Evolutionary conservation across 2,888 invertebrate genomes (phyloP).

Genomic region (Habroteleia sp.): DNA sequence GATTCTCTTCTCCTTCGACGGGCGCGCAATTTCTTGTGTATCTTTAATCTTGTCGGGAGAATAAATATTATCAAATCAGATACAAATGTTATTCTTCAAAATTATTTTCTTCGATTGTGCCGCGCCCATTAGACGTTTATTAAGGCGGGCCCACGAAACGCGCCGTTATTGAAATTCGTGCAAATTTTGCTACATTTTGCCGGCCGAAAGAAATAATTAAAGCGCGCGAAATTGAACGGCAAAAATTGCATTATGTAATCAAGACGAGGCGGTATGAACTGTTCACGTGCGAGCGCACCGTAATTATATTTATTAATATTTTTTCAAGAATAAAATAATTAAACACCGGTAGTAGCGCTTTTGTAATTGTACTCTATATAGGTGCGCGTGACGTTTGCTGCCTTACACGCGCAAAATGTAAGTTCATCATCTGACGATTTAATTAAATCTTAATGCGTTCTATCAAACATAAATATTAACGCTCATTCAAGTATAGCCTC

Average conservation of each 20-base stretch:
- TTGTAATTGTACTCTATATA: constrained; percentile 6
- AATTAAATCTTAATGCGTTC: constrained; percentile 53
- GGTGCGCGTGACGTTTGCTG: constrained; percentile 36
- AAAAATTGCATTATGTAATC: constrained; percentile 31
- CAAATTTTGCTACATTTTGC: constrained; percentile 2
- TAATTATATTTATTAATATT: constrained; percentile 42
- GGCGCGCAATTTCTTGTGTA: constrained; percentile 52
- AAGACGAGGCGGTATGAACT: background rate
- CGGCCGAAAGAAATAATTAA: constrained; percentile 12
- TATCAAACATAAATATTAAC: constrained; percentile 52
- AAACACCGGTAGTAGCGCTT: background rate
- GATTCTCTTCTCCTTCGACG: constrained; percentile 45
- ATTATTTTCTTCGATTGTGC: constrained; percentile 40
- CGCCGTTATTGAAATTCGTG: constrained; percentile 2
- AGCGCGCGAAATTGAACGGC: constrained; percentile 25
- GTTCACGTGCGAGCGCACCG: constrained; percentile 7
- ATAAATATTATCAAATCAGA: constrained; percentile 57
- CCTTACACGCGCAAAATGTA: constrained; percentile 31
- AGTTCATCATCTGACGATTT: constrained; percentile 45
- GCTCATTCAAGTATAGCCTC: constrained; percentile 24
- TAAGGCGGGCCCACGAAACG: no score
- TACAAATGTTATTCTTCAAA: constrained; percentile 58
- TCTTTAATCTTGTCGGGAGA: constrained; percentile 55
- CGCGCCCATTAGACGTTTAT: constrained; percentile 20
- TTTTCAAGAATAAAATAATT: constrained; percentile 41